Conservation (phyloP, 2,797 vertebrate species). For the Petrocephalus sullivani region DNA sequence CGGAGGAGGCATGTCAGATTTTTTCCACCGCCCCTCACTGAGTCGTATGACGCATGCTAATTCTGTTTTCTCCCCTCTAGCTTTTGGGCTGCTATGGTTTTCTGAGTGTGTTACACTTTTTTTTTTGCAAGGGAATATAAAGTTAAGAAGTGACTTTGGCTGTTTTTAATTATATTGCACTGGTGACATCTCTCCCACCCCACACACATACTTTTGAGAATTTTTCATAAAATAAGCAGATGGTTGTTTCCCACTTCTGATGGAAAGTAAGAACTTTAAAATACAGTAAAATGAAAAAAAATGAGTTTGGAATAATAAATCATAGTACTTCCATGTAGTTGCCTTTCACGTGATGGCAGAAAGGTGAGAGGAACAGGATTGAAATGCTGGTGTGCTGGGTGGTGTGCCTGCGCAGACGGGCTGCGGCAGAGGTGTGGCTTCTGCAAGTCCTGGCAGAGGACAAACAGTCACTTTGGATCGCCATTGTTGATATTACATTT, state of each 20-base stretch:
- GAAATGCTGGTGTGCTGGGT: neutral
- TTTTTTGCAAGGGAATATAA: neutral
- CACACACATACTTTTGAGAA: neutral
- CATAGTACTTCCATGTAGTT: neutral
- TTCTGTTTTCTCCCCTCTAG: neutral
- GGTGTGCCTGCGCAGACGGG: neutral
- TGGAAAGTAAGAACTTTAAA: neutral
- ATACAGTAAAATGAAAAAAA: neutral
- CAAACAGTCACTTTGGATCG: no score
- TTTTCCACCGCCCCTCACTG: neutral
- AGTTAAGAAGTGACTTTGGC: neutral
- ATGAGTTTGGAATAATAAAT: neutral
- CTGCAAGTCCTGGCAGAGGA: neutral
- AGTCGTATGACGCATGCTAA: neutral
- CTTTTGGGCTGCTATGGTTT: neutral
- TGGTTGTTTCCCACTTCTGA: neutral
- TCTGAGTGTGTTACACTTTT: neutral
- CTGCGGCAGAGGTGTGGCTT: neutral
- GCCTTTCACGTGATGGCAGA: neutral
- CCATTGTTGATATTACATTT: neutral
- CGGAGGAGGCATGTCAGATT: neutral
- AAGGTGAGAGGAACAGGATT: neutral
- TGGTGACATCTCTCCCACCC: neutral
- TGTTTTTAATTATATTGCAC: neutral
- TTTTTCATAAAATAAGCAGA: neutral